phyloP scores from a whole-genome alignment of 2,113 vertebrate genomes.

The Oncorhynchus kisutch region DNA sequence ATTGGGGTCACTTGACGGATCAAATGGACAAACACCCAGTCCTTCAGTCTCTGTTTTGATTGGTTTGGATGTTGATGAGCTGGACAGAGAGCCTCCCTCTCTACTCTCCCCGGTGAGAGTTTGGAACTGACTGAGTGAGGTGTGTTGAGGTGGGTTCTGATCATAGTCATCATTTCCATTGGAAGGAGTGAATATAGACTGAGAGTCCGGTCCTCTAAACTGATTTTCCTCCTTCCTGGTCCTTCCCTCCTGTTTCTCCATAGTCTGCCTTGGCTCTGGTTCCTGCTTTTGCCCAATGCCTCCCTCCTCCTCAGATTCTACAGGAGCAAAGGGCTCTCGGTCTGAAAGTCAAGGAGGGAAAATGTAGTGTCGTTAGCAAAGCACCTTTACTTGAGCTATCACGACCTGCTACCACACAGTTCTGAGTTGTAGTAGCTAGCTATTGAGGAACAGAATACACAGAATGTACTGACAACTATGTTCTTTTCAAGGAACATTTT shows the following conservation, averaged over 20 bases:
- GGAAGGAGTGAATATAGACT: not conserved
- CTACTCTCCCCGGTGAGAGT: not conserved
- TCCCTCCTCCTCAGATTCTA: not conserved
- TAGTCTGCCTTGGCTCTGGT: not conserved
- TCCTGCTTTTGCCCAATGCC: not conserved
- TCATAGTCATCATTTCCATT: not conserved
- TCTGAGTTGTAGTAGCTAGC: too few species aligned
- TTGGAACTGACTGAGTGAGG: not conserved
- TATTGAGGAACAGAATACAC: too few species aligned
- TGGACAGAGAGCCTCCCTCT: not conserved
- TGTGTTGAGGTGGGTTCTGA: not conserved
- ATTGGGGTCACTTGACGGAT: not conserved
- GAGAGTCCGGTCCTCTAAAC: not conserved
- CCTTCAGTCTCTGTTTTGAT: constrained; percentile 10
- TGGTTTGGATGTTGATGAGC: not conserved
- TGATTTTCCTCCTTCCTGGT: not conserved
- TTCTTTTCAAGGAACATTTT: too few species aligned
- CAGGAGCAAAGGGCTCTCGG: not conserved
- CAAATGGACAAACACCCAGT: not conserved
- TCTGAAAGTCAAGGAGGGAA: not conserved
- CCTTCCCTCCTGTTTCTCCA: not conserved
- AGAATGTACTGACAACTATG: too few species aligned
- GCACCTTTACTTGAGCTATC: not conserved
- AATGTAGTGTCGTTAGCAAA: not conserved
- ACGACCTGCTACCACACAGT: not conserved